phyloP scores from a whole-genome alignment of 2,113 vertebrate species.

The Seriola quinqueradiata region DNA sequence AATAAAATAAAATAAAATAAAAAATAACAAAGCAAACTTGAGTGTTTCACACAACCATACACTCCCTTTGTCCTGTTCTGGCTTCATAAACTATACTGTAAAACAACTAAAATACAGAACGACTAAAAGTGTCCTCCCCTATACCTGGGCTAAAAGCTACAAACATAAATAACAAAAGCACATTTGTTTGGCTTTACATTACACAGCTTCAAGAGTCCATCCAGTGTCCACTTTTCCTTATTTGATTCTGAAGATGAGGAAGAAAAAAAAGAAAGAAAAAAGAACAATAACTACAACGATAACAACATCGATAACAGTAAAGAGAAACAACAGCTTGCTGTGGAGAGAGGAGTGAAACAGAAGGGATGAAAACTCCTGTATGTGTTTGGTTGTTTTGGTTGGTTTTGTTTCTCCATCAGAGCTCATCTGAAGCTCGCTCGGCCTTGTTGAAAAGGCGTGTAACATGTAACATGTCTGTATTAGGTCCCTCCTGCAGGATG shows the following conservation, averaged over 20 bases:
- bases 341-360: conserved; percentile 61
- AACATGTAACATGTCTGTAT: conserved; percentile 63
- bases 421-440: conserved; percentile 55
- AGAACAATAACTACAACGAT: conserved; percentile 43
- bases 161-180: conserved; percentile 85
- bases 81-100: conserved; percentile 72
- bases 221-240: conserved; percentile 86
- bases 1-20: conserved; percentile 36
- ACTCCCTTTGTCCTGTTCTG: conserved; percentile 75
- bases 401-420: conserved; percentile 50
- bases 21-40: conserved; percentile 53
- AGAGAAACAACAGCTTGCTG: conserved; percentile 67
- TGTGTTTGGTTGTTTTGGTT: conserved; percentile 34
- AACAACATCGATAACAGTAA: conserved; percentile 67
- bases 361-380: conserved; percentile 48
- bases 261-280: conserved; percentile 43
- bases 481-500: conserved; percentile 51
- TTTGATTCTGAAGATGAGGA: conserved; percentile 75
- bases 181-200: conserved; percentile 84
- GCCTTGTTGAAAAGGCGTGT: conserved; percentile 41
- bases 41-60: conserved; percentile 68
- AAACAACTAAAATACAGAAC: conserved; percentile 71
- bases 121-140: conserved; percentile 70
- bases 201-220: conserved; percentile 85
- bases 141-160: conserved; percentile 79